Conservation (phyloP, 2,888 invertebrate species). For the Drosophila diplacantha region DNA sequence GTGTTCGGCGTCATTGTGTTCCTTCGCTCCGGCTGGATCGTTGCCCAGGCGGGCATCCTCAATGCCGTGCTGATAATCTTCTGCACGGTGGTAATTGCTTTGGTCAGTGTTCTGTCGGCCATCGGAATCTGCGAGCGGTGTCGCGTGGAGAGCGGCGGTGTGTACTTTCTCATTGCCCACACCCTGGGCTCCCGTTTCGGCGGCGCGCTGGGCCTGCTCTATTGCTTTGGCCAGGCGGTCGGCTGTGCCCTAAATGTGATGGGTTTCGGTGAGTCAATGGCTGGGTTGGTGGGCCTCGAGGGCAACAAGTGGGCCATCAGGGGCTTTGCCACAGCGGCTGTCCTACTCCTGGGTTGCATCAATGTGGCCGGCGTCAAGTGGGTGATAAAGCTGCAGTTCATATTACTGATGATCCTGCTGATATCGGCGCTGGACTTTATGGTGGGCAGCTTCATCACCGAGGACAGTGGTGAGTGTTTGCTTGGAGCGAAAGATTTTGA, state of each 20-base stretch:
- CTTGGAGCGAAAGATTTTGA: accelerated
- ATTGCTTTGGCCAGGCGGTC: constrained; percentile 97
- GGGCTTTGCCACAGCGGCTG: constrained; percentile 91
- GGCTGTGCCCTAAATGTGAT: constrained; percentile 97
- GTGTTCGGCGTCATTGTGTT: constrained; percentile 99
- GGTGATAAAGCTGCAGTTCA: constrained; percentile 97
- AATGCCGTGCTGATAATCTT: constrained; percentile 89
- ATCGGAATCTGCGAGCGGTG: constrained; percentile 98
- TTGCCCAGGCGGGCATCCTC: constrained; percentile 91
- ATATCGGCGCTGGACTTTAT: constrained; percentile 95
- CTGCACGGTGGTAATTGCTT: constrained; percentile 91
- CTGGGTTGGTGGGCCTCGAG: constrained; percentile 86
- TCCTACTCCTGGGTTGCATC: constrained; percentile 90
- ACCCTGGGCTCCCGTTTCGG: constrained; percentile 96
- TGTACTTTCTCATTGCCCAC: constrained; percentile 96
- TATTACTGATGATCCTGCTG: constrained; percentile 89
- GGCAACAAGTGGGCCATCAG: constrained; percentile 89
- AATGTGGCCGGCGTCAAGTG: constrained; percentile 98
- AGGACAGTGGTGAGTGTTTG: constrained; percentile 81
- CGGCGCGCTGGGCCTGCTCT: constrained; percentile 93
- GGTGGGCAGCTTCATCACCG: constrained; percentile 92
- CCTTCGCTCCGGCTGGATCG: constrained; percentile 97
- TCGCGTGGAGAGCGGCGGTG: constrained; percentile 97
- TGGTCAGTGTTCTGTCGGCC: constrained; percentile 95
- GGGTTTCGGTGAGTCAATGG: constrained; percentile 97